Conservation (phyloP, 1,140 invertebrate genomes). For the Solenopsis fugax region DNA sequence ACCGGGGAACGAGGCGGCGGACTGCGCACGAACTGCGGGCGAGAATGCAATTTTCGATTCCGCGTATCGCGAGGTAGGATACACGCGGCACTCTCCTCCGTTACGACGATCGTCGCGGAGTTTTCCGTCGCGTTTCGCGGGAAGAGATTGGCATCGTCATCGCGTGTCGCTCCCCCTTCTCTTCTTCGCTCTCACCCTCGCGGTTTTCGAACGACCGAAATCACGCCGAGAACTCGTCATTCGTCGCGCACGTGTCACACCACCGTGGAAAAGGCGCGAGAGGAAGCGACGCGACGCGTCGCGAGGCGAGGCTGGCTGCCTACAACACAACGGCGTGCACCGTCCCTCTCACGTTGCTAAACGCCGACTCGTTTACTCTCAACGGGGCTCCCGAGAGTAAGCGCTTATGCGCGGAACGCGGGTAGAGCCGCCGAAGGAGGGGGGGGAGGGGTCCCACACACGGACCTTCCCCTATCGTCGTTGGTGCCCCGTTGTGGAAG, state of each 20-base stretch:
- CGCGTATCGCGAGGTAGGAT: not conserved
- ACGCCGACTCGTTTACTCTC: constrained; percentile 68
- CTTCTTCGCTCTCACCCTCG: constrained; percentile 1
- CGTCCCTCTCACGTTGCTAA: constrained; percentile 68
- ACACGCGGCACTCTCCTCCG: not conserved
- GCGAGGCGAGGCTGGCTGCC: not conserved
- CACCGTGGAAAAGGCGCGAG: constrained; percentile 48
- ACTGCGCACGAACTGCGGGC: not conserved
- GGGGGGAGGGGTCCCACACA: constrained; percentile 42
- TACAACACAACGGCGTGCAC: constrained; percentile 10
- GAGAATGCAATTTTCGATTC: not conserved
- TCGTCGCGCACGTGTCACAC: constrained; percentile 68
- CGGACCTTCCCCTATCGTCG: constrained; percentile 73
- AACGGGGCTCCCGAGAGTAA: constrained; percentile 62
- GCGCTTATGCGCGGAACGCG: constrained; percentile 62
- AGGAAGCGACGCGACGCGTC: constrained; percentile 1
- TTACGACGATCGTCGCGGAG: not conserved
- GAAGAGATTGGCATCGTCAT: too few relatives aligned
- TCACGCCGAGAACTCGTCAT: not conserved
- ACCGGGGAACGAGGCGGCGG: too few relatives aligned
- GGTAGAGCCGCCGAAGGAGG: constrained; percentile 55
- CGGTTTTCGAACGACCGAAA: not conserved
- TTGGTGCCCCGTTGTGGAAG: constrained; percentile 57
- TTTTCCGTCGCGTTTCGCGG: too few relatives aligned
- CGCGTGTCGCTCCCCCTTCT: not conserved